These are phyloP conservation scores for Gymnocephalus cernua DNA, from an alignment of 2,113 vertebrate species.

Conservation along the genomic window DNA sequence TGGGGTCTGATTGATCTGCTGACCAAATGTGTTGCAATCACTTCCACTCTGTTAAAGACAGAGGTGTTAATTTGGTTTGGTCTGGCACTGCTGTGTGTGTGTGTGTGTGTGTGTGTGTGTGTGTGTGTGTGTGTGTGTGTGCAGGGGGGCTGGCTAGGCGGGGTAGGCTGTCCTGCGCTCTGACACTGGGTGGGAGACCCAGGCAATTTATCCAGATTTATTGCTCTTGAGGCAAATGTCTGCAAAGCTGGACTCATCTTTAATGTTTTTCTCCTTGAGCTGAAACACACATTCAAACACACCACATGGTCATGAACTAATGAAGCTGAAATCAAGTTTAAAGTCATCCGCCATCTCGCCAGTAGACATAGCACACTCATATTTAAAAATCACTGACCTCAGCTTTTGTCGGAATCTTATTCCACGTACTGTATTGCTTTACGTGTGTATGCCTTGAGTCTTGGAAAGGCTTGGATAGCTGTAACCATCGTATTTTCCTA, in stretches of 20 bases:
- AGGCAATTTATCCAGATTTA: slow-evolving; percentile 67
- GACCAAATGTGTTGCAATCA: slow-evolving; percentile 56
- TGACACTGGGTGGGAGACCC: slow-evolving; percentile 64
- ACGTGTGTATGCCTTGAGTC: background rate
- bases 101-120: slow-evolving; percentile 15
- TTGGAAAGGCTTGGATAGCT: background rate
- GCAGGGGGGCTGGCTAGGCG: too few species aligned
- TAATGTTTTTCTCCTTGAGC: slow-evolving; percentile 40
- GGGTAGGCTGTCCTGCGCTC: slow-evolving; percentile 36
- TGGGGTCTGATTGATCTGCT: slow-evolving; percentile 53
- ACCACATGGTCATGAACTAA: background rate
- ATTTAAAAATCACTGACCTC: slow-evolving; percentile 32
- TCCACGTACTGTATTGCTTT: background rate
- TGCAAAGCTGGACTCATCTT: slow-evolving; percentile 48
- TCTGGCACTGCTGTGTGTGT: slow-evolving; percentile 56
- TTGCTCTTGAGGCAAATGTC: slow-evolving; percentile 64
- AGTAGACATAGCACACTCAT: background rate
- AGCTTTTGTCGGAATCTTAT: background rate
- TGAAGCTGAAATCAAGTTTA: background rate
- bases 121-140: slow-evolving; percentile 6
- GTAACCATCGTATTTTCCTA: slow-evolving; percentile 17
- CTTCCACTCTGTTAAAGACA: slow-evolving; percentile 56
- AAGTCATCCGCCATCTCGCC: background rate
- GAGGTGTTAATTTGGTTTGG: slow-evolving; percentile 75
- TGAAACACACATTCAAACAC: background rate